Evolutionary conservation across 1,140 invertebrate species (phyloP).

Genomic region (Coptotermes formosanus): DNA sequence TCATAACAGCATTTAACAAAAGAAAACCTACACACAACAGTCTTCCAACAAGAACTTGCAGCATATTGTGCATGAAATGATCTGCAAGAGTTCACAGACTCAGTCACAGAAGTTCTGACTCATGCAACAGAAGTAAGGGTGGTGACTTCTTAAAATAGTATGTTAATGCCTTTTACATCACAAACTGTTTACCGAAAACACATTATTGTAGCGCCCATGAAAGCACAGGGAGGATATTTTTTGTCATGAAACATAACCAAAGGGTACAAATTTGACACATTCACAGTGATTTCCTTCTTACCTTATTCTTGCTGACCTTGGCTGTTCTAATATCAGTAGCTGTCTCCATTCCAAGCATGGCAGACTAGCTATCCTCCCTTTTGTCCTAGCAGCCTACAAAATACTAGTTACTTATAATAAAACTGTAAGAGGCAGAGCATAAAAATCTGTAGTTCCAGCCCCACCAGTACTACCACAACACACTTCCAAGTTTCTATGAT

Average conservation of each 20-base stretch:
- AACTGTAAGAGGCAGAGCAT: not conserved
- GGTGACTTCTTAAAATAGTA: not conserved
- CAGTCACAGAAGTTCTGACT: not conserved
- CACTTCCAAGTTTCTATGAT: too few relatives aligned
- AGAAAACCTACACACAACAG: not conserved
- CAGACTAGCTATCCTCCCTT: constrained; percentile 1
- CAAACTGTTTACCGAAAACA: too few relatives aligned
- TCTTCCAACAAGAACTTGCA: not conserved
- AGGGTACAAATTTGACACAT: not conserved
- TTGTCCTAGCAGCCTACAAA: constrained; percentile 1
- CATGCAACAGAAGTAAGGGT: not conserved
- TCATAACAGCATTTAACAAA: not conserved
- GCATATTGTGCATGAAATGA: not conserved
- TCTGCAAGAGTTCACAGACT: not conserved
- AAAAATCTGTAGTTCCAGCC: not conserved
- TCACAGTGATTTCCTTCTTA: not conserved
- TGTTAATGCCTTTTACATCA: not conserved
- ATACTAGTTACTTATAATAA: not conserved
- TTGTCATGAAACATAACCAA: too few relatives aligned
- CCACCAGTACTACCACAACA: not conserved
- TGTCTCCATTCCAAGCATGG: not conserved
- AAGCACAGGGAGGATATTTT: too few relatives aligned
- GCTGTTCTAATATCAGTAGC: not conserved
- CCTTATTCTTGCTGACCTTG: too few relatives aligned
- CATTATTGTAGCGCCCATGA: too few relatives aligned